These are phyloP conservation scores for Callithrix jacchus DNA, from an alignment of 2,113 vertebrate species.

Conservation along the genomic window DNA sequence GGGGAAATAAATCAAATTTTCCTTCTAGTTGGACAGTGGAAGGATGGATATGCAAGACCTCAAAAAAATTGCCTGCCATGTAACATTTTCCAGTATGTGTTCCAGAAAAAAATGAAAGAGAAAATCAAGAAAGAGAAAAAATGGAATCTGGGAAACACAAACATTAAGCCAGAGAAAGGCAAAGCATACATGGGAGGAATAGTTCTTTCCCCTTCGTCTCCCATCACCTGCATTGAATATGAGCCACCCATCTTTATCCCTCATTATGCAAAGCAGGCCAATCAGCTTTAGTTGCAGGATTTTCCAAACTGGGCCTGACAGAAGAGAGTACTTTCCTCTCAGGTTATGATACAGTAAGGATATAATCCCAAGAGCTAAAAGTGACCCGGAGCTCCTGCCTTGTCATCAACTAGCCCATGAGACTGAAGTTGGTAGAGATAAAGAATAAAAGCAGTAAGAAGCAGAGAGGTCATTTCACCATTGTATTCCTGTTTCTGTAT, in stretches of 20 bases:
- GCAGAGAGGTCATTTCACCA: background rate
- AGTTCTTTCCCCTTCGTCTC: background rate
- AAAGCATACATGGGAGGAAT: background rate
- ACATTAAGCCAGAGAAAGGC: background rate
- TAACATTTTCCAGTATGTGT: background rate
- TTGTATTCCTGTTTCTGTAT: background rate
- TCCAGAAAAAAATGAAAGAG: background rate
- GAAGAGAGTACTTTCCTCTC: background rate
- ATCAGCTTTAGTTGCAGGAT: background rate
- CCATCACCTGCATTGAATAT: background rate
- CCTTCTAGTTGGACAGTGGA: background rate
- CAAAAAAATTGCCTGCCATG: background rate
- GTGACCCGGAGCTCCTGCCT: background rate
- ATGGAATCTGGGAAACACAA: background rate
- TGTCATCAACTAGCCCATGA: background rate
- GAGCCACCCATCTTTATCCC: background rate
- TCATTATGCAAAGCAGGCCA: background rate
- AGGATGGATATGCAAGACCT: background rate
- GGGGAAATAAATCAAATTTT: background rate
- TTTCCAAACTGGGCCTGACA: background rate
- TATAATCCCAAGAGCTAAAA: background rate
- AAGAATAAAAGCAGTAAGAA: background rate
- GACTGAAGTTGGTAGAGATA: background rate
- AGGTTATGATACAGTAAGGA: background rate
- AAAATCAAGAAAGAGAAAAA: background rate